Base-by-base conservation (phyloP, 2,888 invertebrate genomes). In the Cheilosia scutellata region DNA sequence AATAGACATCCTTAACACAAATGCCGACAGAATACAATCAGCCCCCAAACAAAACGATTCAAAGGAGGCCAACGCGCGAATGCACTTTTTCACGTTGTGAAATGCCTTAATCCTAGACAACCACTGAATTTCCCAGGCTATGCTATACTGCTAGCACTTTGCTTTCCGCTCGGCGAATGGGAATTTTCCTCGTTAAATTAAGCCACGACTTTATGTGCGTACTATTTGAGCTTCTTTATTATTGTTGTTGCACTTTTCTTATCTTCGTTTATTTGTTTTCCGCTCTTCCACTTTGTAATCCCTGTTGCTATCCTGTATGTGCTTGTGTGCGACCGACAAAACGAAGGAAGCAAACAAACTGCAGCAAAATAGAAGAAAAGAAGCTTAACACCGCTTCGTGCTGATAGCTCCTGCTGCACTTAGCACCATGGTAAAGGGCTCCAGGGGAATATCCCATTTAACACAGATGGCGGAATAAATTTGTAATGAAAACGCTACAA, bases 121-220 rank as follows among this genome's bases (percentile, higher is more conserved):
- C 83, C 79, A 49, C 74, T 66, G 49, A 51, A 57, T 62, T 74
- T 72, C 58, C 62, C 49, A 25, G 71, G 51, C 31, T 44, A 49
- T 49, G 11, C 1, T 16, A n/a, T 6, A 37, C 55, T 16, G 13
- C 20, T 1, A 55, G n/a, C 6, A 55, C 20, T 55, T 29, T 55
- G 31, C 44, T 57, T 37, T 66, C 44, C 60, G 74, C 47, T 53
- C 60, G 27, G 47, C 31, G 37, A 66, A 58, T 79, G 74, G 57
- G 83, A 74, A 78, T 72, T 79, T 63, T 74, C 74, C 58, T 83
- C 83, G 74, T 79, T 83, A 74, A 83, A 74, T 83, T 83, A 74
- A 78, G 74, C 62, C 62, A 68, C 60, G 78, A 53, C 20, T 16
- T 2, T 53, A 20, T 31, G 58, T 40, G 47, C 44, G 47, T 60